phyloP scores from a whole-genome alignment of 1,140 invertebrate genomes.

The Megalopta genalis region DNA sequence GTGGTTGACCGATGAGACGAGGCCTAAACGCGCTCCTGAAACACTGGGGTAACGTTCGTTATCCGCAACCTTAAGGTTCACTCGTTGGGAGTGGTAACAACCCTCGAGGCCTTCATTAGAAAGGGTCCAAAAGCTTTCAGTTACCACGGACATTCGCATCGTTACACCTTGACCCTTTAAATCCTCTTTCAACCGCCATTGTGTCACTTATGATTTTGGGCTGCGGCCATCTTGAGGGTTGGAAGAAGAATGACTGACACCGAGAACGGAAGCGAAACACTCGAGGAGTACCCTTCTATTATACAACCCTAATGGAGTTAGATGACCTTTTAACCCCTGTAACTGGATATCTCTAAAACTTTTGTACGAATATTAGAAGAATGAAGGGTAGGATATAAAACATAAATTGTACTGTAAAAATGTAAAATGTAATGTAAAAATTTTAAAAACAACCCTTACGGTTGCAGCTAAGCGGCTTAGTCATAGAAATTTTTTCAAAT shows the following conservation, averaged over 20 bases:
- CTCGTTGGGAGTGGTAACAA: slow-evolving; percentile 18
- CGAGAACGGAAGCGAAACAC: too few relatives aligned
- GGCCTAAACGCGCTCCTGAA: slow-evolving; percentile 47
- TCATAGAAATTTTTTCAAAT: too few relatives aligned
- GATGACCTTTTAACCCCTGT: too few relatives aligned
- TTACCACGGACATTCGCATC: neutral
- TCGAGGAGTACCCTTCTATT: too few relatives aligned
- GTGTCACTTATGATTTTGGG: neutral
- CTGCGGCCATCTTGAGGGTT: neutral
- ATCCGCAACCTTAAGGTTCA: slow-evolving; percentile 50
- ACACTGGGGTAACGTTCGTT: slow-evolving; percentile 44
- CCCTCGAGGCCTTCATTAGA: slow-evolving; percentile 18
- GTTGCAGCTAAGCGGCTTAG: too few relatives aligned
- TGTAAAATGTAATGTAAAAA: too few relatives aligned
- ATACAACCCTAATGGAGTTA: too few relatives aligned
- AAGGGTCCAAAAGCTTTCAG: neutral
- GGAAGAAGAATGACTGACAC: neutral
- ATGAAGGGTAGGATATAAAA: too few relatives aligned
- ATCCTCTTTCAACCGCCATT: neutral
- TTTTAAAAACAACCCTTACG: too few relatives aligned
- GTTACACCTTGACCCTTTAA: neutral
- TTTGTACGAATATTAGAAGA: too few relatives aligned
- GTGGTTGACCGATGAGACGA: slow-evolving; percentile 64
- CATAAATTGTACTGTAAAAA: too few relatives aligned
- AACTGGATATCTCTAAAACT: too few relatives aligned